Base-by-base conservation (phyloP, 1,140 invertebrate genomes). In the Phenacoccus solenopsis region DNA sequence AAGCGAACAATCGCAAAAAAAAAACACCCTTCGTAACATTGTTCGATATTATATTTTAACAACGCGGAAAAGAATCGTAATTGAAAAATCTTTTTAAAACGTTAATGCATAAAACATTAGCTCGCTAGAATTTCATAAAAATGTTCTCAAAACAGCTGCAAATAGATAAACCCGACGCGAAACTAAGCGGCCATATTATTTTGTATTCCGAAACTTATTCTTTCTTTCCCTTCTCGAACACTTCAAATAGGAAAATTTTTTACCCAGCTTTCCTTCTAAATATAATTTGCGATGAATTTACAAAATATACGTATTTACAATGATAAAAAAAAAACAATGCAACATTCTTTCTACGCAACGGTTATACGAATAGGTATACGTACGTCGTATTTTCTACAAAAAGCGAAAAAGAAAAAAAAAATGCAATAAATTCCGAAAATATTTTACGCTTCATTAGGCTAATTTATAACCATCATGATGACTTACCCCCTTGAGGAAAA, bases 401-500 rank as follows among this genome's bases (percentile, higher is more conserved):
- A 10, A 25, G 25, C n/a, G 12, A 28, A 28, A n/a, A 28, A 28
- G n/a, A 28, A 9, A 25, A n/a, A n/a, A n/a, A 25, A 28, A n/a
- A 7, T 24, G 16, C 28, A 28, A 9, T 68, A 25, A 24, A 4
- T 25, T 3, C 67, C n/a, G 25, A 28, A 28, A 9, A 64, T 64
- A 12, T 12, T 64, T 22, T 9, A 24, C n/a, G 16, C 28, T 4
- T 68, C 25, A 28, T 68, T 24, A n/a, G n/a, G 12, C 28, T 16
- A 25, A 28, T 24, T 9, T 24, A 25, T 9, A 12, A 22, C n/a
- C 28, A 4, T 68, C 30, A 28, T 68, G 21, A n/a, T 68, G n/a
- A 81, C 85, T 85, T 81, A 95, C 92, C 93, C 78, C 93, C 93
- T 80, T 94, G 90, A 0, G 93, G 93, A 78, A 96, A 95, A 81